These are phyloP conservation scores for Neomonachus schauinslandi DNA, from an alignment of 2,113 vertebrate species.

Conservation along the genomic window DNA sequence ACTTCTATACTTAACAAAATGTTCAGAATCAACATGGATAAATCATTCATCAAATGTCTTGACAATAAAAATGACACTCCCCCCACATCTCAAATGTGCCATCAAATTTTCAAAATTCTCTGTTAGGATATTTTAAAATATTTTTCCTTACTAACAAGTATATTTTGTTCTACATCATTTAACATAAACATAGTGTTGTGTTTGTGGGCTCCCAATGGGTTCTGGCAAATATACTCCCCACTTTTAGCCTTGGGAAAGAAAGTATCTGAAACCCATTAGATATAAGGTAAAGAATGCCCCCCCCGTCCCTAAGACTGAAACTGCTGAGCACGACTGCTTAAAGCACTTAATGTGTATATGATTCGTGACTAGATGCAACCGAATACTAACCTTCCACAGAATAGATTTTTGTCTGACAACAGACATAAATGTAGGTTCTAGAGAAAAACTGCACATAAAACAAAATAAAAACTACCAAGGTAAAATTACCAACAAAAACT, in stretches of 20 bases:
- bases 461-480: neutral
- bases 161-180: neutral
- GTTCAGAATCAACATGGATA: conserved; percentile 21
- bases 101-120: conserved; percentile 39
- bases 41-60: conserved; percentile 45
- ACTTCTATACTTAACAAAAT: neutral
- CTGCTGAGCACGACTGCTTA: neutral
- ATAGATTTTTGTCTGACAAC: neutral
- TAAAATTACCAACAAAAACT: conserved; percentile 13
- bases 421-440: neutral
- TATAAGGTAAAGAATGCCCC: neutral
- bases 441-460: neutral
- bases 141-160: neutral
- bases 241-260: neutral
- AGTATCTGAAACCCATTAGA: neutral
- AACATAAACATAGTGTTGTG: conserved; percentile 1
- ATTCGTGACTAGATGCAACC: neutral
- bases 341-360: neutral
- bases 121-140: conserved; percentile 18
- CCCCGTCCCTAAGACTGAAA: neutral
- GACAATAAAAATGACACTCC: conserved; percentile 16
- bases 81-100: neutral
- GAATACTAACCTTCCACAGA: neutral
- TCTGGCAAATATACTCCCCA: neutral
- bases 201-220: neutral